Base-by-base conservation (phyloP, 2,113 vertebrate species). In the Colinus virginianus region DNA sequence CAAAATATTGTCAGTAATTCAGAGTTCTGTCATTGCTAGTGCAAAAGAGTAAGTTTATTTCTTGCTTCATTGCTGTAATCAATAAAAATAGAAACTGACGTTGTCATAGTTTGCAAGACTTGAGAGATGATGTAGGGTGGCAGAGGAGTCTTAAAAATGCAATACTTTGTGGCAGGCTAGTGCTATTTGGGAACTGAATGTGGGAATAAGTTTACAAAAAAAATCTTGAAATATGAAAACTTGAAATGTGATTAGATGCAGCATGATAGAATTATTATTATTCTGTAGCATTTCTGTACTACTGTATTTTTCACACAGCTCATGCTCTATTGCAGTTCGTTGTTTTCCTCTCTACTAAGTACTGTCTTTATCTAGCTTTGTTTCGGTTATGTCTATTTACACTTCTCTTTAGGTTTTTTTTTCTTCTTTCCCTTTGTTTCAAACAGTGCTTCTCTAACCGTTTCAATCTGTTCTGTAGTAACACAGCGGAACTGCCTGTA, bases 381-480 rank as follows among this genome's bases (percentile, higher is more conserved):
- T 82, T 89, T 84, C 62, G 19, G 46, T 85, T 94, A 10, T 67
- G 36, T 56, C 71, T 63, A 78, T 38, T 13, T 94, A n/a, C 30
- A 45, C 9, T 90, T 90, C 68, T 87, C 81, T 85, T 55, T 28
- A 89, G 81, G 56, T 26, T 89, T 26, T 89, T 96, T 93, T 78
- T 93, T 40, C 78, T 67, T 70, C 45, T 78, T 91, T 94, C 76
- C n/a, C 30, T 88, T 83, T 85, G 69, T 90, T 94, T 82, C 36
- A 42, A 79, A 79, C 26, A 77, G 66, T 79, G 78, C 53, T 76
- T 87, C 75, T 90, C 48, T 83, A 93, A 71, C 78, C 59, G 76
- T 94, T 96, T 89, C 42, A 67, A n/a, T 93, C 75, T 71, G 83
- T 94, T 93, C 78, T 88, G 40, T 72, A 76, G 77, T 89, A 85